These are phyloP conservation scores for Manduca sexta DNA, from an alignment of 1,140 invertebrate species.

Conservation along the genomic window DNA sequence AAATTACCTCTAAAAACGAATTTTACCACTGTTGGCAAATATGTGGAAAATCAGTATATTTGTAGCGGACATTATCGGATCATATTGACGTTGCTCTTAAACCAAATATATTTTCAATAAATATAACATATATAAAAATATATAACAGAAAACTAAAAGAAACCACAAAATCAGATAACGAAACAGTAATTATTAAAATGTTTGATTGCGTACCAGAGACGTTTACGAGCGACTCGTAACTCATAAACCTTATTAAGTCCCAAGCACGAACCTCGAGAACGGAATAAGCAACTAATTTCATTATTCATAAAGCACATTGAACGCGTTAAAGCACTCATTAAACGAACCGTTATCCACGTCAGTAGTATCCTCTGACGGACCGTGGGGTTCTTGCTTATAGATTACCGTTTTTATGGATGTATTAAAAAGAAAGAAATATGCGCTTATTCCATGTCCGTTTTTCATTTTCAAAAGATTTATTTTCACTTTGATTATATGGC, in stretches of 20 bases:
- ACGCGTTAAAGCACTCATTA: conserved; percentile 71
- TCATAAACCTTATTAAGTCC: conserved; percentile 65
- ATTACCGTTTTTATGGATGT: conserved; percentile 57
- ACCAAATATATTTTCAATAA: no score
- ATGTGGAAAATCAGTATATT: no score
- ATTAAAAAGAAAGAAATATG: conserved; percentile 61
- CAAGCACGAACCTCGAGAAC: conserved; percentile 62
- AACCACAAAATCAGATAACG: conserved; percentile 7
- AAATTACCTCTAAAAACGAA: no score
- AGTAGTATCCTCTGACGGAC: conserved; percentile 62
- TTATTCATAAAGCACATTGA: conserved; percentile 73
- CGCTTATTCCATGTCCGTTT: conserved; percentile 53
- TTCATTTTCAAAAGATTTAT: conserved; percentile 59
- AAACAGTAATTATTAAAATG: conserved; percentile 26
- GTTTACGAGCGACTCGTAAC: conserved; percentile 54
- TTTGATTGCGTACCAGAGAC: conserved; percentile 41
- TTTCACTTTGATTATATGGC: conserved; percentile 60
- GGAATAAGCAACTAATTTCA: conserved; percentile 71
- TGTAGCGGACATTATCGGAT: no score
- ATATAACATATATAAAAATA: no score
- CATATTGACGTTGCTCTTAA: no score
- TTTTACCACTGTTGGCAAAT: no score
- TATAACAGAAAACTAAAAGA: background rate
- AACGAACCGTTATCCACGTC: conserved; percentile 59
- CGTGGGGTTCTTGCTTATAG: conserved; percentile 48